Base-by-base conservation (phyloP, 2,888 invertebrate genomes). In the Hanleya hanleyi region DNA sequence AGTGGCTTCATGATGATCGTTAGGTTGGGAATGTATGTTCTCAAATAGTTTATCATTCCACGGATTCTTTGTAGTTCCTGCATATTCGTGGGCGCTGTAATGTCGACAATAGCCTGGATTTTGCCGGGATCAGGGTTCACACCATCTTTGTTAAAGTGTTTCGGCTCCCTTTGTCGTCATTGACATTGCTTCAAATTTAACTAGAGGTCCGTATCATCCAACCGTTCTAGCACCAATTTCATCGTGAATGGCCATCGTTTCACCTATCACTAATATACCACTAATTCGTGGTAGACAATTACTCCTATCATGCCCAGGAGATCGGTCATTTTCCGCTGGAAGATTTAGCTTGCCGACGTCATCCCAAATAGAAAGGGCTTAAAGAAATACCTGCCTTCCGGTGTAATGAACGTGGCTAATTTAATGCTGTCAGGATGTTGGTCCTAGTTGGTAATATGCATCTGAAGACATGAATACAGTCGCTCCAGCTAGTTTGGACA, bases 351-450 rank as follows among this genome's bases (percentile, higher is more conserved):
- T 22, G 67, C 74, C 6, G 22, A n/a, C 32, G 65, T 49, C n/a
- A 75, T 72, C 32, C 71, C 69, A 26, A 70, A 70, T 37, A 69
- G 75, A 18, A 72, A 15, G 12, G 47, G 41, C 7, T 38, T 29
- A 62, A 66, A 71, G 35, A 51, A 37, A 47, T 41, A 73, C 15
- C 65, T 26, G n/a, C 73, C 73, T 22, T 65, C 18, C 26, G 66
- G 73, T 22, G 64, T 73, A 9, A 73, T 73, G 29, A 73, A 73
- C n/a, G n/a, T 67, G 26, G 74, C 71, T n/a, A 74, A 37, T 12
- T 61, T n/a, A 7, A 9, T 26, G 22, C 69, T 64, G 12, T 65
- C 69, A 15, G 37, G 33, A 37, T 72, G 33, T 18, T n/a, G n/a
- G n/a, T n/a, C n/a, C n/a, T n/a, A n/a, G n/a, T n/a, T n/a, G n/a